phyloP scores from a whole-genome alignment of 2,888 invertebrate genomes.

The Lithophane leautieri region DNA sequence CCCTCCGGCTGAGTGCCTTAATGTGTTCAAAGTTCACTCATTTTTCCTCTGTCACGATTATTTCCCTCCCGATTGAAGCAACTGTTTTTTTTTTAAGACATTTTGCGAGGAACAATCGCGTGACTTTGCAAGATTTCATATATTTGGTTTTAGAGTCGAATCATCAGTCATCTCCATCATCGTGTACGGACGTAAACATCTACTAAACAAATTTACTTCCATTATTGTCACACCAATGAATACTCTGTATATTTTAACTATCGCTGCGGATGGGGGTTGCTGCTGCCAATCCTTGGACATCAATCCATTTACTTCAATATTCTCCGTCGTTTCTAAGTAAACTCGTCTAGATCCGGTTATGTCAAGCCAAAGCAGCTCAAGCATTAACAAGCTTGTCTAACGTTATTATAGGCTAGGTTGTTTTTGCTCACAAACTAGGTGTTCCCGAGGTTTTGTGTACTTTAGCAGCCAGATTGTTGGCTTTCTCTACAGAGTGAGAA shows the following conservation, averaged over 20 bases:
- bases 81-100: constrained; percentile 16
- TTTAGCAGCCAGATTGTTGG: constrained; percentile 16
- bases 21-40: constrained; percentile 55
- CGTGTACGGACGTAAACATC: not conserved
- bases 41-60: constrained; percentile 51
- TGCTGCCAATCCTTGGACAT: not conserved
- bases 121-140: constrained; percentile 36
- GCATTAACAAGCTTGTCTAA: not conserved
- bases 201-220: not conserved
- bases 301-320: not conserved
- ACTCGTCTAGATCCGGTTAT: not conserved
- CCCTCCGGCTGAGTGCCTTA: constrained; percentile 56
- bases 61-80: constrained; percentile 36
- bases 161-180: not conserved
- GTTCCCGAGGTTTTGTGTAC: constrained; percentile 10
- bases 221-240: not conserved
- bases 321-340: not conserved
- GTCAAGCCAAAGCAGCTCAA: not conserved
- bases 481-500: not conserved
- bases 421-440: constrained; percentile 9
- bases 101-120: constrained; percentile 10
- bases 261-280: not conserved
- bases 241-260: no score
- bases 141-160: not conserved
- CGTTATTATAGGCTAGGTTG: constrained; percentile 2